A percentile compares a stretch with the other conserved stretches of the same genome.
Evolutionary conservation across 2,888 invertebrate genomes (phyloP).

Genomic region (Lepas anatifera): DNA sequence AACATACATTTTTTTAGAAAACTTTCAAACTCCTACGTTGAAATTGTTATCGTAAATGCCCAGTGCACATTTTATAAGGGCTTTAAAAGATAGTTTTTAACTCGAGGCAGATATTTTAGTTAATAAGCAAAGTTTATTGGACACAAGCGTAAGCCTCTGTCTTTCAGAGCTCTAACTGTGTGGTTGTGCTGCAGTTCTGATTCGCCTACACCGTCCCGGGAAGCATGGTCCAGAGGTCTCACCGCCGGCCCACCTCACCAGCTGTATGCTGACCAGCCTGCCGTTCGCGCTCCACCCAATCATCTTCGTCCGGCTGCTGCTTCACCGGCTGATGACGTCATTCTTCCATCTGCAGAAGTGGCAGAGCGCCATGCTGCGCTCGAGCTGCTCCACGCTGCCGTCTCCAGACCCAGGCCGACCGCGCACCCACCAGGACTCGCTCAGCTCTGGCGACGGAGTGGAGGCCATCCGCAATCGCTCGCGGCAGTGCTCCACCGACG

Average conservation of each 20-base stretch:
- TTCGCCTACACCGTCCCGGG: not conserved
- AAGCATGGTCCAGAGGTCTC: not conserved
- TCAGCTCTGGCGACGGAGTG: not conserved
- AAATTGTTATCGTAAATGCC: too few species aligned
- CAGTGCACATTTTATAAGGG: too few species aligned
- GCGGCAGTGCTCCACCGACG: constrained; percentile 30
- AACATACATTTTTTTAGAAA: too few species aligned
- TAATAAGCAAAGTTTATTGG: too few species aligned
- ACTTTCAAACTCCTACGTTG: too few species aligned
- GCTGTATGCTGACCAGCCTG: constrained; percentile 35
- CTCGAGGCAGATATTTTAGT: too few species aligned
- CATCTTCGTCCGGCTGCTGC: constrained; percentile 42
- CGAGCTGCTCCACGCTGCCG: constrained; percentile 34
- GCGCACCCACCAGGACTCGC: constrained; percentile 10
- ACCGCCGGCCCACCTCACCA: constrained; percentile 21
- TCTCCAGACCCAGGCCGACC: constrained; percentile 22
- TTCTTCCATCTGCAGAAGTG: constrained; percentile 39
- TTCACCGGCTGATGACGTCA: constrained; percentile 43
- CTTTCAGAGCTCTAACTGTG: not conserved
- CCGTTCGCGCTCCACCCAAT: constrained; percentile 43
- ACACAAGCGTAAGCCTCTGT: too few species aligned
- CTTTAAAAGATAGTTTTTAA: too few species aligned
- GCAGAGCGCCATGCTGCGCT: constrained; percentile 37
- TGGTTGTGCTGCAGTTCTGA: not conserved
- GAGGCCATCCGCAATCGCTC: constrained; percentile 27